These are phyloP conservation scores for Carollia perspicillata DNA, from an alignment of 2,113 vertebrate species.

Conservation along the genomic window DNA sequence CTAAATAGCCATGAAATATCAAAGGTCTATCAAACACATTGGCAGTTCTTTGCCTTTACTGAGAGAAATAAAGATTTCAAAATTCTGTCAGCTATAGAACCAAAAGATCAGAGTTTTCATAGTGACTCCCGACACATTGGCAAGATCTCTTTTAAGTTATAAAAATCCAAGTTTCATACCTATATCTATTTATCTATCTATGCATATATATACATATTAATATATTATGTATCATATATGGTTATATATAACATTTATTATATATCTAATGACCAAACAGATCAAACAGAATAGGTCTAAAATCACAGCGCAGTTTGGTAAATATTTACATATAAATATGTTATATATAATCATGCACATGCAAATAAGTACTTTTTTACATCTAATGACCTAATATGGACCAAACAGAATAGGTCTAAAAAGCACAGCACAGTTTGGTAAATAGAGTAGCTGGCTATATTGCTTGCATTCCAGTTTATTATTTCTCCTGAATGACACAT, in stretches of 20 bases:
- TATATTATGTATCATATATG: background rate
- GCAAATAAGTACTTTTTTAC: background rate
- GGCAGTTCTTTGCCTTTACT: constrained; percentile 41
- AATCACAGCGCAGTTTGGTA: background rate
- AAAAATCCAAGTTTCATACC: constrained; percentile 40
- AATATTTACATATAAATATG: background rate
- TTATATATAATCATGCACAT: background rate
- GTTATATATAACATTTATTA: background rate
- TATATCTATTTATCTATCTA: background rate
- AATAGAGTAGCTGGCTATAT: background rate
- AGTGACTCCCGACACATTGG: background rate
- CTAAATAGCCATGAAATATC: constrained; percentile 33
- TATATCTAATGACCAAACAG: background rate
- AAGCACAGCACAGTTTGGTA: background rate
- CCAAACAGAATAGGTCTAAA: background rate
- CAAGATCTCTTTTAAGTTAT: constrained; percentile 27
- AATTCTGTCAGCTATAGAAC: constrained; percentile 48
- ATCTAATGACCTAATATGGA: background rate
- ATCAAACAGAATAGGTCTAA: background rate
- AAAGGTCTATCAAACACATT: constrained; percentile 54
- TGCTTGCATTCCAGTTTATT: background rate
- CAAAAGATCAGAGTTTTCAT: constrained; percentile 21
- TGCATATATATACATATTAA: background rate
- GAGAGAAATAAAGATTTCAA: constrained; percentile 47
- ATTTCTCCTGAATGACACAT: background rate